Base-by-base conservation (phyloP, 2,888 invertebrate species). In the Dendrolimus houi region DNA sequence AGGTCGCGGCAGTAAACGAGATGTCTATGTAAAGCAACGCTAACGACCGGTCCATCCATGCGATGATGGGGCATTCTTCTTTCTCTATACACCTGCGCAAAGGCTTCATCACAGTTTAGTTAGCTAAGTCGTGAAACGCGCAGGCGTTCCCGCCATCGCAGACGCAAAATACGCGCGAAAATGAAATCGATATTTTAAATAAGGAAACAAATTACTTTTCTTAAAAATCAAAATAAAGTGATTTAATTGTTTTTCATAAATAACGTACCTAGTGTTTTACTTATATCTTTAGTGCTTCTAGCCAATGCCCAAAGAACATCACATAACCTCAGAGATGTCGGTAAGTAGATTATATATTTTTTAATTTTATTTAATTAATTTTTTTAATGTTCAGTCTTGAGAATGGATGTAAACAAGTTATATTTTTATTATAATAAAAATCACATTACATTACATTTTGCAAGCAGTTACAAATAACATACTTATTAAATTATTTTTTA, bases 241-340 rank as follows among this genome's bases (percentile, higher is more conserved):
- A 52, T 64, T 53, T 55, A n/a, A 59, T 59, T 62, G 82, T 79
- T 80, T 59, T 64, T 83, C 68, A 76, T 81, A 60, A 72, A 78
- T 60, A 81, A 81, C 65, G 71, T 88, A 64, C 81, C 81, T 41
- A 80, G 84, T 83, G 84, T 89, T 64, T 63, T 91, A 62, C 65
- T 91, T 70, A 78, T 89, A 64, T 85, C 83, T 52, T 67, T 91
- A 66, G 81, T 89, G 65, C 72, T 90, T 58, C 69, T 91, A 65
- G 86, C 82, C 53, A 87, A 79, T 74, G 89, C 90, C 56, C 91
- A 91, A 74, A 85, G 86, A 69, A 68, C 83, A 9, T 77, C 86
- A 0, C 81, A 80, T 63, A 81, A 79, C 63, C 74, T 79, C 58
- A 79, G 82, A 76, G 86, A 88, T 70, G 79, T 80, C 71, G 90